These are phyloP conservation scores for Aplysina aerophoba DNA, from an alignment of 37 sponge, comb jelly and placozoan species.

Conservation along the genomic window DNA sequence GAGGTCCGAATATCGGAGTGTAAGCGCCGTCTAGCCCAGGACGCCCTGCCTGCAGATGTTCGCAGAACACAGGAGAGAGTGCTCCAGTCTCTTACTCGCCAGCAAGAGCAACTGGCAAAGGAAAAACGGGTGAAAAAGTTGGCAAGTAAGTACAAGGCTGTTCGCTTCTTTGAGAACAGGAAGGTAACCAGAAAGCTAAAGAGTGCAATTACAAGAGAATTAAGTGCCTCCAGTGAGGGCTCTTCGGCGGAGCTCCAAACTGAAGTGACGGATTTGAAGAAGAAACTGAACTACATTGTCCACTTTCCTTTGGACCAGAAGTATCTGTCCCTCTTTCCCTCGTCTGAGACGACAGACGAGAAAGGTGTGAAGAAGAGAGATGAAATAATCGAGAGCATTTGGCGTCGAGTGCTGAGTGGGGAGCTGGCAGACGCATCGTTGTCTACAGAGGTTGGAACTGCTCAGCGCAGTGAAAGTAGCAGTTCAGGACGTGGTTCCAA, in stretches of 20 bases:
- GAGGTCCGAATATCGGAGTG: too few species aligned
- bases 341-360: neutral
- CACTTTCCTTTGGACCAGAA: conserved; percentile 21
- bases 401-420: neutral
- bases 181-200: conserved; percentile 13
- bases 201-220: neutral
- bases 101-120: too few species aligned
- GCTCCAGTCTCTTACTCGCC: too few species aligned
- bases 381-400: conserved; percentile 7
- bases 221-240: neutral
- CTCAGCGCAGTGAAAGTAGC: too few species aligned
- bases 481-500: too few species aligned
- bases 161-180: conserved; percentile 23
- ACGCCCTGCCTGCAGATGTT: too few species aligned
- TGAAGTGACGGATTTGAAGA: neutral
- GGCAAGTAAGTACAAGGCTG: neutral
- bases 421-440: neutral
- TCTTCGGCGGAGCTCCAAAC: neutral
- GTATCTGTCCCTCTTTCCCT: neutral
- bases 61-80: too few species aligned
- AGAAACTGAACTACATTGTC: conserved; percentile 10
- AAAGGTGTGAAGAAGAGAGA: neutral
- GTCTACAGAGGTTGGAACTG: too few species aligned
- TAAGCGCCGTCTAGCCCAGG: too few species aligned
- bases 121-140: too few species aligned